Evolutionary conservation across 1,140 invertebrate genomes (phyloP), one percentile per base, ranked within the genome.

Genomic region (Ectropis grisescens): DNA sequence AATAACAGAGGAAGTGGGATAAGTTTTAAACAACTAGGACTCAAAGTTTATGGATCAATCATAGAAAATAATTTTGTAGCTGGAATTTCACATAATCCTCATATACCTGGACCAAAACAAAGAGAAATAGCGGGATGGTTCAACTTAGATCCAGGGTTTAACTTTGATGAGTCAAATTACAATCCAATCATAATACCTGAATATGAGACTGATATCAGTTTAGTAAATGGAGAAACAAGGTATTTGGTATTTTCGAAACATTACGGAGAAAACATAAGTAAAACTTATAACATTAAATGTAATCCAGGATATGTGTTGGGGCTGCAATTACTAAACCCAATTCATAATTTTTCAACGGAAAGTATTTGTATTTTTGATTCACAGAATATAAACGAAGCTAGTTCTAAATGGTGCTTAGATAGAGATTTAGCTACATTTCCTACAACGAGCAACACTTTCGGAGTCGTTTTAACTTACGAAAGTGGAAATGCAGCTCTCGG

Each of bases 91-190:
- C 97, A 99, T 61, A 92, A 99, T 84, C 94, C 97, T 1, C 90
- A 91, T 7, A 84, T 98, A 26, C 90, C 91, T 5, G 89, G 91
- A 5, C 58, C 90, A 2, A 90, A 96, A 59, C 95, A 97, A 69
- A 85, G 93, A 72, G 96, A 98, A 84, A 86, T 98, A 30, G 90
- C 94, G 5, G 94, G 95, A 1, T 98, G 96, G 96, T 93, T 96
- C 50, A 86, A 88, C 47, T 88, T 89, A 34, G 82, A 87, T 7
- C 67, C 83, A 0, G 87, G 88, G 40, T 84, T 85, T 14, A 88
- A 89, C 37, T 75, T 89, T 30, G 88, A 90, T 48, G 87, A 90
- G 59, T 71, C 85, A 22, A 85, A 85, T 54, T 93, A 92, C 46
- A 84, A 86, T 58, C 90, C 91, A 0, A 88, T 91, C 19, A 70